A percentile compares a stretch with the other conserved stretches of the same genome.
Conservation (phyloP, 2,113 vertebrate genomes). For the Notarius quadriscutis region DNA sequence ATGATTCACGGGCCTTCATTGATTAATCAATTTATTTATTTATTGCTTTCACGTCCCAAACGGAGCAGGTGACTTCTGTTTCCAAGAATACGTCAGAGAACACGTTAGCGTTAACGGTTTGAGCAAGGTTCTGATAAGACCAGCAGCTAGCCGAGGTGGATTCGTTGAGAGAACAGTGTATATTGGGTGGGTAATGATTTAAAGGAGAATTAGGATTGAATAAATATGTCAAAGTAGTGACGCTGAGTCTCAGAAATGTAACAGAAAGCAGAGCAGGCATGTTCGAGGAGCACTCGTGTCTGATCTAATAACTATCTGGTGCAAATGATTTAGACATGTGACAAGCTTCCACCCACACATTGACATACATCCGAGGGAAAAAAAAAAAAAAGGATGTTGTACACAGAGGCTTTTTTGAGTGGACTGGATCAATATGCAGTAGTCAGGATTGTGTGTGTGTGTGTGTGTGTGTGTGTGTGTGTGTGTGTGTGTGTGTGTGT, state of each 20-base stretch:
- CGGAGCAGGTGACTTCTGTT: constrained; percentile 35
- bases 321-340: constrained; percentile 1
- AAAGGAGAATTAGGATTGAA: background rate
- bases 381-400: background rate
- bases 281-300: background rate
- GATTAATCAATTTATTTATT: background rate
- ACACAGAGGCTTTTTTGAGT: constrained; percentile 74
- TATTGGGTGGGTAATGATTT: background rate
- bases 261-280: background rate
- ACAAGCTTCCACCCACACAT: background rate
- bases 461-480: constrained; percentile 62
- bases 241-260: background rate
- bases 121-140: background rate
- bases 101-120: background rate
- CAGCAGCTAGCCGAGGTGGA: background rate
- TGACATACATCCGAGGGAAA: background rate
- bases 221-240: no score
- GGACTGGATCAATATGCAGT: constrained; percentile 85
- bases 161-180: background rate
- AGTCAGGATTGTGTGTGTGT: constrained; percentile 79
- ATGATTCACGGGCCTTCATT: constrained; percentile 57
- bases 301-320: background rate
- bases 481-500: constrained; percentile 60
- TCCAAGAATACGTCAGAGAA: background rate
- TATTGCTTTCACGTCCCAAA: no score